Conservation (phyloP, 2,888 invertebrate species). For the Pogonocherus hispidulus region DNA sequence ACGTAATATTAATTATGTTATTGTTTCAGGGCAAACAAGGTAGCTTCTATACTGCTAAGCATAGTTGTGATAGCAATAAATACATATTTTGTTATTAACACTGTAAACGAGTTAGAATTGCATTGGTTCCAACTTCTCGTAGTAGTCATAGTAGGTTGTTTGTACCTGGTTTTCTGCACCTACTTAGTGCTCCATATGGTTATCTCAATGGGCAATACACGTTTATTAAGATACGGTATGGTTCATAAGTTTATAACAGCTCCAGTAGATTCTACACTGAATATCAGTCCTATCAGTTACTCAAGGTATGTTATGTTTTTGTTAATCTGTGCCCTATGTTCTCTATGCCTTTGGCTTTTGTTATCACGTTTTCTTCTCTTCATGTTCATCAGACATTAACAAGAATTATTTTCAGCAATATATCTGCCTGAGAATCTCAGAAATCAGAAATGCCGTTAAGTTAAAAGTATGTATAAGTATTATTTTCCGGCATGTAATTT, state of each 20-base stretch:
- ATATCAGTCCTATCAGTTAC: conserved; percentile 71
- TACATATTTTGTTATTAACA: conserved; percentile 80
- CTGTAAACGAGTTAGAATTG: conserved; percentile 70
- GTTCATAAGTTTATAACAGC: conserved; percentile 73
- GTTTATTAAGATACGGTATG: conserved; percentile 71
- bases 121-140: conserved; percentile 68
- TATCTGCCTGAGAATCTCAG: conserved; percentile 4
- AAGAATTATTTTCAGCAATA: conserved; percentile 15
- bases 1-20: too few species aligned
- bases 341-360: background rate
- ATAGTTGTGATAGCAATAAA: conserved; percentile 83
- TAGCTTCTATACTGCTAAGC: conserved; percentile 77
- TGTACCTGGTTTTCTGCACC: conserved; percentile 80
- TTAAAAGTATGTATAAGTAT: conserved; percentile 26
- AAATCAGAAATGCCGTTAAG: background rate
- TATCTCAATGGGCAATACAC: conserved; percentile 76
- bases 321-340: background rate
- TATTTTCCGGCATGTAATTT: background rate
- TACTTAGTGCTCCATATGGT: conserved; percentile 83
- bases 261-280: conserved; percentile 70
- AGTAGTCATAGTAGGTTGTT: conserved; percentile 73
- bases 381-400: background rate
- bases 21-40: conserved; percentile 77
- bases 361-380: background rate
- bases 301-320: conserved; percentile 70